Evolutionary conservation across 2,797 vertebrate species (phyloP).

Genomic region (Diglossa cyanea): DNA sequence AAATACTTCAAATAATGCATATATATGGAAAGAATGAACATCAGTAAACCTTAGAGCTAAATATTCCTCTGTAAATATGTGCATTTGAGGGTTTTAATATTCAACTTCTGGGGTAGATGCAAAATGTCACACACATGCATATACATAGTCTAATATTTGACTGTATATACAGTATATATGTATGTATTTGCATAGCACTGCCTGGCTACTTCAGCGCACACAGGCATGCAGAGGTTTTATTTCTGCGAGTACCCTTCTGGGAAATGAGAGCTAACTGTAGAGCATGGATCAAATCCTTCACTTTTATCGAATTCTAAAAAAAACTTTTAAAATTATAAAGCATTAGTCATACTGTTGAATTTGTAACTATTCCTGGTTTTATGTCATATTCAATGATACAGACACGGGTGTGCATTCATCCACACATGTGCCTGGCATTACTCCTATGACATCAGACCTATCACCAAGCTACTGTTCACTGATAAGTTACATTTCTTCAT

Average conservation of each 20-base stretch:
- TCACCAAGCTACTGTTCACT: not conserved
- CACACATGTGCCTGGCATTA: not conserved
- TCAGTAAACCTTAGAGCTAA: not conserved
- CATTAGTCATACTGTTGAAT: not conserved
- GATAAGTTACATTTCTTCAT: not conserved
- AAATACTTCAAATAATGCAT: not conserved
- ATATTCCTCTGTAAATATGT: not conserved
- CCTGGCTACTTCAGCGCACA: not conserved
- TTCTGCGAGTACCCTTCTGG: not conserved
- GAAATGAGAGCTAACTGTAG: not conserved
- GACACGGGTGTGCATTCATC: fast-evolving
- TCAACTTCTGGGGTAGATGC: not conserved
- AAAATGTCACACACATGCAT: not conserved
- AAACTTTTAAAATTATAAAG: not conserved
- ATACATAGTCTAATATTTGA: not conserved
- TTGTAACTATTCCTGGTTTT: not conserved
- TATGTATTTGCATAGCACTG: not conserved
- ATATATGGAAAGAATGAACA: not conserved
- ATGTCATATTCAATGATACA: not conserved
- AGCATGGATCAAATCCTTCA: not conserved
- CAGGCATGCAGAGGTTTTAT: not conserved
- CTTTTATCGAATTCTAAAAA: not conserved
- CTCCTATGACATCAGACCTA: not conserved
- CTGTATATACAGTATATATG: not conserved
- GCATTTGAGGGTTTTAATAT: not conserved